phyloP scores from a whole-genome alignment of 2,797 vertebrate species.

The Diceros bicornis region DNA sequence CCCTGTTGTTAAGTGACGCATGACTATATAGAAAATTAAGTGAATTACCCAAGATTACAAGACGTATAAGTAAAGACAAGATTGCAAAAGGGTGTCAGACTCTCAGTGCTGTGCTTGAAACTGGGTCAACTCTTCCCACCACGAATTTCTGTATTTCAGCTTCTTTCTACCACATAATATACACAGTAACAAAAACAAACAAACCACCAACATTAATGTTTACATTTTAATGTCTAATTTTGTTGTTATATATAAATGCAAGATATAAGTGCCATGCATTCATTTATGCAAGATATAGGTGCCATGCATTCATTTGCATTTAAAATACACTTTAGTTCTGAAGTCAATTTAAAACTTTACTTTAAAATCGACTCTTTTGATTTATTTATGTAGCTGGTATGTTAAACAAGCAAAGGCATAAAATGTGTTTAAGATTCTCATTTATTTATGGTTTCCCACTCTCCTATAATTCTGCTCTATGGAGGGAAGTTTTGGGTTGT shows the following conservation, averaged over 20 bases:
- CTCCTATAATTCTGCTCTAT: background rate
- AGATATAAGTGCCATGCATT: background rate
- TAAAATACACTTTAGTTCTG: conserved; percentile 35
- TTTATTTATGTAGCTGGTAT: background rate
- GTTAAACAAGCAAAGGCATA: background rate
- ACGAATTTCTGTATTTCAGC: background rate
- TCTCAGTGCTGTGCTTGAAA: background rate
- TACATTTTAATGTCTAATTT: background rate
- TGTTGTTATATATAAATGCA: conserved; percentile 5
- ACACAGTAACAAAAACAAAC: background rate
- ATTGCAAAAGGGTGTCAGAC: background rate
- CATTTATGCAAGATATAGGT: background rate
- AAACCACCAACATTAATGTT: background rate
- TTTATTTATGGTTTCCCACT: background rate
- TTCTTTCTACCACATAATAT: background rate
- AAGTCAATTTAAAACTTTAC: background rate
- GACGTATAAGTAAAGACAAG: background rate
- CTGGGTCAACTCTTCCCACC: background rate
- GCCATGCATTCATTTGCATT: background rate
- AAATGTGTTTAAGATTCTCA: background rate
- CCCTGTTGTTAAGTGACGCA: too few relatives aligned
- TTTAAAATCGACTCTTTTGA: background rate
- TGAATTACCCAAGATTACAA: background rate
- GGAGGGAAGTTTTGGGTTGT: background rate
- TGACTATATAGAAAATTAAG: background rate